phyloP scores from a whole-genome alignment of 2,888 invertebrate species.

The Ophion costatus region DNA sequence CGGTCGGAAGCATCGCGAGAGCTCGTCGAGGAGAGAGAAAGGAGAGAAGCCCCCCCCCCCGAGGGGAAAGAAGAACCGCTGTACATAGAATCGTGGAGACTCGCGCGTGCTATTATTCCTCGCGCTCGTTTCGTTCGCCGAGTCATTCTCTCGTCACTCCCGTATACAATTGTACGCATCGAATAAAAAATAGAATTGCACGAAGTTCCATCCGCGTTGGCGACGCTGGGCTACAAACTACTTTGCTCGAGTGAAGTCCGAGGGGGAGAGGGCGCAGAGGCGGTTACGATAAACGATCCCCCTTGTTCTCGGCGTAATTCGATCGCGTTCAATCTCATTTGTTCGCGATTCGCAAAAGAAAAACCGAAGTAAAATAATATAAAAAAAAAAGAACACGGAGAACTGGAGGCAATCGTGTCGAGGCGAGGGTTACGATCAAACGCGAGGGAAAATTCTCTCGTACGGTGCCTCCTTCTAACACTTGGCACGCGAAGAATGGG shows the following conservation, averaged over 20 bases:
- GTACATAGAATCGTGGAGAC: constrained; percentile 54
- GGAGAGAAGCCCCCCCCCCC: not conserved
- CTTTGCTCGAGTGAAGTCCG: constrained; percentile 28
- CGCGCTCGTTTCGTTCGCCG: constrained; percentile 46
- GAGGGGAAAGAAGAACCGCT: constrained; percentile 13
- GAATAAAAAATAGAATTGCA: constrained; percentile 70
- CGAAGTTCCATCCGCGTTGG: constrained; percentile 68
- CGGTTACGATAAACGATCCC: not conserved
- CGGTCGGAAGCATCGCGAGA: constrained; percentile 33
- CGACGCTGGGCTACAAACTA: constrained; percentile 53
- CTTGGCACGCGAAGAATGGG: constrained; percentile 35
- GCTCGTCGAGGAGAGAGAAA: constrained; percentile 20
- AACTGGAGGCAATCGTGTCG: constrained; percentile 52
- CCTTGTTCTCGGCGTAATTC: constrained; percentile 7
- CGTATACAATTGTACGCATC: constrained; percentile 65
- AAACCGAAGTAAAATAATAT: constrained; percentile 11
- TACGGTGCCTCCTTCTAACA: constrained; percentile 24
- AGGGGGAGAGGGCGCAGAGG: not conserved
- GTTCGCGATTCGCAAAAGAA: constrained; percentile 40
- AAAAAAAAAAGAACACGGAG: constrained; percentile 26
- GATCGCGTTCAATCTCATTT: constrained; percentile 41
- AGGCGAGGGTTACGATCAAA: constrained; percentile 30
- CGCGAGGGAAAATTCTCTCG: constrained; percentile 24
- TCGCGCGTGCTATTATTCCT: constrained; percentile 60
- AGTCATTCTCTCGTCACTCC: constrained; percentile 13